Evolutionary conservation across 1,140 invertebrate species (phyloP).

Genomic region (Polypedilum vanderplanki): DNA sequence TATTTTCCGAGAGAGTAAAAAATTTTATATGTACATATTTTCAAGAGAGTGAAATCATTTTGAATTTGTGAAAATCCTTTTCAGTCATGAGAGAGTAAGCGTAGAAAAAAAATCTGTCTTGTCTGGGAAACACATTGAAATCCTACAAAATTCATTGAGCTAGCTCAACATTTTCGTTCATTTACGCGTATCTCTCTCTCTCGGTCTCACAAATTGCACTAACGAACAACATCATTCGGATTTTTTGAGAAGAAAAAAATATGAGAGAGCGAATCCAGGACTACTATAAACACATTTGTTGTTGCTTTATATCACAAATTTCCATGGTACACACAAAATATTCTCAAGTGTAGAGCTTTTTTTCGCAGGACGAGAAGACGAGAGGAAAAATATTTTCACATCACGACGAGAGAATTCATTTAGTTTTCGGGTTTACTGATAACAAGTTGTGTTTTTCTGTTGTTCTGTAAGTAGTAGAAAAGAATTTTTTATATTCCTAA

Average conservation of each 20-base stretch:
- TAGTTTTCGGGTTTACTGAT: conserved; percentile 27
- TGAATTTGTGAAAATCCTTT: too few species aligned
- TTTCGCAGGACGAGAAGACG: conserved; percentile 20
- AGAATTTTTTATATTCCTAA: not conserved
- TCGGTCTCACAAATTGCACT: not conserved
- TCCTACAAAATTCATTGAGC: not conserved
- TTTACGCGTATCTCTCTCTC: not conserved
- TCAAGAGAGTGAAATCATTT: too few species aligned
- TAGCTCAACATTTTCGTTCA: not conserved
- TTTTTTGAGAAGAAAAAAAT: too few species aligned
- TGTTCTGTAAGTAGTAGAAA: conserved; percentile 24
- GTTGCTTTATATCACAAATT: not conserved
- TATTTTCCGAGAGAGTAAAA: too few species aligned
- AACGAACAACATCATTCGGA: not conserved
- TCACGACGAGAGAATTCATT: conserved; percentile 21
- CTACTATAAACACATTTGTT: conserved; percentile 1
- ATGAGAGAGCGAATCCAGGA: not conserved
- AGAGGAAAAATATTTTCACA: conserved; percentile 21
- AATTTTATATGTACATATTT: too few species aligned
- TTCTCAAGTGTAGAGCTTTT: conserved; percentile 1
- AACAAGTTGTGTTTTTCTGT: conserved; percentile 29
- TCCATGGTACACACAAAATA: not conserved
- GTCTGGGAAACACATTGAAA: conserved; percentile 3
- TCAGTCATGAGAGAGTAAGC: not conserved
- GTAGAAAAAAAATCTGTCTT: not conserved